Conservation (phyloP, 2,888 invertebrate genomes). For the Smittia sp. region DNA sequence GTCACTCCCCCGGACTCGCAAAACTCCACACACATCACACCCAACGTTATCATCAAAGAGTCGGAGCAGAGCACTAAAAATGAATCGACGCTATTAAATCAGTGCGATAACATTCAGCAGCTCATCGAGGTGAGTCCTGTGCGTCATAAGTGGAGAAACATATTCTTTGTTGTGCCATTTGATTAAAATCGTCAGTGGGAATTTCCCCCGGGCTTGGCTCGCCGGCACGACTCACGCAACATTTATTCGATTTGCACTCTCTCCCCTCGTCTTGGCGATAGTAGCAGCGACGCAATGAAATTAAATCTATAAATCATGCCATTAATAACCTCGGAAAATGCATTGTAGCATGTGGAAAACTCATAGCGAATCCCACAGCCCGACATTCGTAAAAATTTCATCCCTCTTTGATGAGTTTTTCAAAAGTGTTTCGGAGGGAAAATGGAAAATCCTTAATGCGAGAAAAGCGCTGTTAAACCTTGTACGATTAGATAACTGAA, state of each 20-base stretch:
- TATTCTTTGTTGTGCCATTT: not conserved
- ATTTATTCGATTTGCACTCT: slow-evolving; percentile 17
- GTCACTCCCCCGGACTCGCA: slow-evolving; percentile 57
- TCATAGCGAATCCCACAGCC: not conserved
- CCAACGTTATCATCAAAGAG: not conserved
- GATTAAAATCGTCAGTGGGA: not conserved
- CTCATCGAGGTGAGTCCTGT: slow-evolving; percentile 52
- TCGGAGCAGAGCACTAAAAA: not conserved
- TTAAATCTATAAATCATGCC: slow-evolving; percentile 41
- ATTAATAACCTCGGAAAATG: slow-evolving; percentile 38
- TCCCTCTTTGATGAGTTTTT: slow-evolving; percentile 29
- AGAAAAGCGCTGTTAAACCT: slow-evolving; percentile 20
- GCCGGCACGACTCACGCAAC: not conserved
- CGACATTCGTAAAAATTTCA: not conserved
- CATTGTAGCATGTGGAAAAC: slow-evolving; percentile 30
- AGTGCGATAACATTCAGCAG: slow-evolving; percentile 53
- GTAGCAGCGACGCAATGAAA: slow-evolving; percentile 24
- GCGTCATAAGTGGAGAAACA: not conserved
- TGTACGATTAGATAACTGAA: slow-evolving; percentile 15
- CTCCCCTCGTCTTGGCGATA: not conserved
- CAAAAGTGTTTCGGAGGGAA: not conserved
- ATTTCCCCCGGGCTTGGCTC: not conserved
- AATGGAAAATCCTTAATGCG: slow-evolving; percentile 4
- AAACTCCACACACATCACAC: not conserved
- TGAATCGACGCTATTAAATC: slow-evolving; percentile 47